Evolutionary conservation across 2,888 invertebrate species (phyloP).

Genomic region (Hemistola chrysoprasaria): DNA sequence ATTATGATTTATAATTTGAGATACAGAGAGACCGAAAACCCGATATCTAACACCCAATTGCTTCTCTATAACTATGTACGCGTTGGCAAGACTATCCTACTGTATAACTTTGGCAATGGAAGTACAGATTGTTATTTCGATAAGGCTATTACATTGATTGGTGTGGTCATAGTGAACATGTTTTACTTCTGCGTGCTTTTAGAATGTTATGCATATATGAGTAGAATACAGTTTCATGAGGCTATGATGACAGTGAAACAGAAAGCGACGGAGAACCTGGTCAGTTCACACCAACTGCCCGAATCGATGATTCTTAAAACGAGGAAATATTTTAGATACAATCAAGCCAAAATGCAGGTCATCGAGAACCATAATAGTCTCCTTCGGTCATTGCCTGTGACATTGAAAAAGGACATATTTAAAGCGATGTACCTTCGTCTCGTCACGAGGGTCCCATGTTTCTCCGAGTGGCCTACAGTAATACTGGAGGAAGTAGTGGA

Average conservation of each 20-base stretch:
- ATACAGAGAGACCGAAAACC: neutral
- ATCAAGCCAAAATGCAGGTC: constrained; percentile 22
- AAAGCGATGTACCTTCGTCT: constrained; percentile 23
- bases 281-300: constrained; percentile 30
- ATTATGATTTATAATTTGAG: too few relatives aligned
- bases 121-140: constrained; percentile 28
- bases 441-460: constrained; percentile 36
- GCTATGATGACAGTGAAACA: constrained; percentile 18
- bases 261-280: constrained; percentile 22
- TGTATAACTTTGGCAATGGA: constrained; percentile 34
- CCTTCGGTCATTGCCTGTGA: constrained; percentile 27
- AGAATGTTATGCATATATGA: constrained; percentile 35
- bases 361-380: constrained; percentile 32
- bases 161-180: constrained; percentile 30
- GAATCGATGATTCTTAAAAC: constrained; percentile 33
- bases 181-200: constrained; percentile 41
- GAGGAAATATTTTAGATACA: constrained; percentile 29
- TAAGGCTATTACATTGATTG: constrained; percentile 28
- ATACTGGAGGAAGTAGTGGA: constrained; percentile 30
- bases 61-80: constrained; percentile 30
- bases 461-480: constrained; percentile 36
- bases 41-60: constrained; percentile 4
- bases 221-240: constrained; percentile 23
- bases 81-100: constrained; percentile 35
- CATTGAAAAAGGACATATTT: constrained; percentile 34